Base-by-base conservation (phyloP, 2,888 invertebrate species). In the Parnassius apollo region DNA sequence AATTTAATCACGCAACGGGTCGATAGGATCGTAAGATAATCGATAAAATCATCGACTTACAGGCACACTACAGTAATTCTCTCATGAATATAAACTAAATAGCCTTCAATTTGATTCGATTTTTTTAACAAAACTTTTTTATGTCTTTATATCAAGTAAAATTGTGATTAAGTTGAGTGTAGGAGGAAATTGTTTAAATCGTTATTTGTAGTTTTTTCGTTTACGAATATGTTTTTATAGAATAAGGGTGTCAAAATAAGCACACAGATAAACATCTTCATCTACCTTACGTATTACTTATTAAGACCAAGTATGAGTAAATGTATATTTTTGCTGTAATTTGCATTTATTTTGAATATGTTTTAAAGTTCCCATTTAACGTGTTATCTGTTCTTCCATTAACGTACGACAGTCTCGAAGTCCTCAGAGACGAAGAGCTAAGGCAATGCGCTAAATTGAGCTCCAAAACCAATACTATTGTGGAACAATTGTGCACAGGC, bases 21-120 rank as follows among this genome's bases (percentile, higher is more conserved):
- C 51, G 51, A 63, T 63, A 25, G 59, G 50, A 64, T 64, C 64
- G 64, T 64, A 60, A 60, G 57, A 46, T 45, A 42, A 56, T 63
- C 63, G 63, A 59, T 63, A 42, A 48, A 63, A 44, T 54, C 59
- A 60, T 57, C 60, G 59, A 52, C 56, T 48, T 46, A 48, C 53
- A 18, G 42, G n/a, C 56, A 64, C 59, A 52, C 60, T 57, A 50
- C 46, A 11, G 51, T 57, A 42, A 58, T 62, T 49, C 52, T 45
- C n/a, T 53, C 57, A 42, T 53, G 57, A 53, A 57, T 42, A 45
- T 35, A 46, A 45, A 62, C 49, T 58, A 13, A 49, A 53, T 57
- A 57, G 45, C 22, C 22, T 22, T 42, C 48, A 42, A 1, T 58
- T 58, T 42, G 42, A 53, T 53, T 62, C 48, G 57, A 54, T 22